These are phyloP conservation scores for Gnathochromis pfefferi DNA, from an alignment of 2,113 vertebrate genomes.

Conservation along the genomic window DNA sequence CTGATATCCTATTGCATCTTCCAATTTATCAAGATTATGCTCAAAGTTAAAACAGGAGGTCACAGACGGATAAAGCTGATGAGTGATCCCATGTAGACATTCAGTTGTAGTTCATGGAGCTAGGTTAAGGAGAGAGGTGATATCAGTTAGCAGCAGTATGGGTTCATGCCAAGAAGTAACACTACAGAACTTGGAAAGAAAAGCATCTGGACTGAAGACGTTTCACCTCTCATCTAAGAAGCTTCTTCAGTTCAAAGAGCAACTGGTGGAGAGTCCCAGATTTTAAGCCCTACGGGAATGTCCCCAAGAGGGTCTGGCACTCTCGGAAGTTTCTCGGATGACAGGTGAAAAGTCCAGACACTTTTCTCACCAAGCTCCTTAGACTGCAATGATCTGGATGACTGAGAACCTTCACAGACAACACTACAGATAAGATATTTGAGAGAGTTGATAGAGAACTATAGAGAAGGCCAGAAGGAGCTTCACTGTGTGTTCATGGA, in stretches of 20 bases:
- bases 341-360: background rate
- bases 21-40: background rate
- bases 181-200: background rate
- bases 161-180: background rate
- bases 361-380: background rate
- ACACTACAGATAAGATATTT: background rate
- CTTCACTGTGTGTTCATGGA: background rate
- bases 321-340: background rate
- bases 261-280: background rate
- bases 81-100: background rate
- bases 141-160: background rate
- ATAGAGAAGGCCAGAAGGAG: background rate
- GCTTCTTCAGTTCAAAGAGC: background rate
- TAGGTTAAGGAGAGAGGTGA: background rate
- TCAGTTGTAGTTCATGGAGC: background rate
- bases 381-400: background rate
- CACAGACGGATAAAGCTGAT: background rate
- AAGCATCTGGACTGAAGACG: background rate
- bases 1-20: background rate
- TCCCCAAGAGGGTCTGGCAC: background rate
- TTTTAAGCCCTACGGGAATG: background rate
- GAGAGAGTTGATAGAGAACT: background rate
- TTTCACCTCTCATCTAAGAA: background rate
- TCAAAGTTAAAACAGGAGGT: background rate
- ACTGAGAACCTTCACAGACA: background rate